These are phyloP conservation scores for Typhlichthys subterraneus DNA, from an alignment of 2,797 vertebrate species.

Conservation along the genomic window DNA sequence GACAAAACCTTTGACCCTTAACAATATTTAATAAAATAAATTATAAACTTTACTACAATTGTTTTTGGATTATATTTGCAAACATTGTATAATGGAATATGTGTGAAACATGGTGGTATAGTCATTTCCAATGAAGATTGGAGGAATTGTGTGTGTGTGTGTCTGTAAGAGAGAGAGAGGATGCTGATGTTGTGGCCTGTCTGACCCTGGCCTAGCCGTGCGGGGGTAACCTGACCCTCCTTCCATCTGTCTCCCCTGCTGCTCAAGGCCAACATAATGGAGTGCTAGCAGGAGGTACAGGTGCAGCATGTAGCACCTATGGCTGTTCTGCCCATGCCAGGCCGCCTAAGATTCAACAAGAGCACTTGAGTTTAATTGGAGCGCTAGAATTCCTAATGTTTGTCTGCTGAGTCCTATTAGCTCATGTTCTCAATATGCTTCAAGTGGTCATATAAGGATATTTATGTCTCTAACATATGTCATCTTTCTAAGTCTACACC, in stretches of 20 bases:
- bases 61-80: no score
- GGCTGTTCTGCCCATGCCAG: constrained; percentile 51
- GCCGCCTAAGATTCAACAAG: constrained; percentile 53
- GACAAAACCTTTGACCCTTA: constrained; percentile 18
- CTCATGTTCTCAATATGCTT: constrained; percentile 52
- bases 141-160: constrained; percentile 5
- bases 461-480: constrained; percentile 4
- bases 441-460: constrained; percentile 13
- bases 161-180: constrained; percentile 31
- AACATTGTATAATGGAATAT: constrained; percentile 13
- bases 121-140: no score
- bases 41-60: no score
- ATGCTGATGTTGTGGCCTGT: constrained; percentile 65
- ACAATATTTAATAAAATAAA: constrained; percentile 3
- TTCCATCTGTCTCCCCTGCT: constrained; percentile 84
- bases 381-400: constrained; percentile 35
- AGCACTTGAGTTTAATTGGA: constrained; percentile 70
- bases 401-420: constrained; percentile 31
- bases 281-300: constrained; percentile 69
- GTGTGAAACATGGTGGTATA: background rate
- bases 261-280: constrained; percentile 69
- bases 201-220: constrained; percentile 65
- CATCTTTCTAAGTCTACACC: no score
- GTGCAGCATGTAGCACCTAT: constrained; percentile 68
- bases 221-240: constrained; percentile 81